Evolutionary conservation across 2,888 invertebrate genomes (phyloP).

Genomic region (Ctena decussata): DNA sequence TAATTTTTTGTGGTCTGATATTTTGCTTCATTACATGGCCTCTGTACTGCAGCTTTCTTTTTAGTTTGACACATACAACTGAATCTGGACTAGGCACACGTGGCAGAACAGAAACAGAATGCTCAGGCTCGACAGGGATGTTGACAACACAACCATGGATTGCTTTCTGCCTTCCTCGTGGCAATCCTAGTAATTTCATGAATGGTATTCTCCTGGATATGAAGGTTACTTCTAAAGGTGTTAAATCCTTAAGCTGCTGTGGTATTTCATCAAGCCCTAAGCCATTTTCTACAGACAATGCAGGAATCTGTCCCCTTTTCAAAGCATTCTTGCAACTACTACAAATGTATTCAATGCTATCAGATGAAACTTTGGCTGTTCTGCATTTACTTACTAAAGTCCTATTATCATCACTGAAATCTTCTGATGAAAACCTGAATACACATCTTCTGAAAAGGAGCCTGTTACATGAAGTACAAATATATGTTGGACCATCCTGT

Average conservation of each 20-base stretch:
- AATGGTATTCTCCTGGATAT: conserved; percentile 64
- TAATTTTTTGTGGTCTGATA: neutral
- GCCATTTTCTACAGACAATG: conserved; percentile 40
- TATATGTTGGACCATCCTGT: conserved; percentile 9
- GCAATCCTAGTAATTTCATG: conserved; percentile 52
- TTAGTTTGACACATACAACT: neutral
- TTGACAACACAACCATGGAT: conserved; percentile 58
- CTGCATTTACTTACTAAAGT: neutral
- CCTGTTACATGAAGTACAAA: conserved; percentile 17
- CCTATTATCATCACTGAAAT: neutral
- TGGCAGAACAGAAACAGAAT: neutral
- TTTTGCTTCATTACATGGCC: no score
- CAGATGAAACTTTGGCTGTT: conserved; percentile 13
- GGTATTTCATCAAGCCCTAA: conserved; percentile 53
- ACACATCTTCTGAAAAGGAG: conserved; percentile 14
- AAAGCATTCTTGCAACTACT: conserved; percentile 2
- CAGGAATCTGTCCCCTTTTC: conserved; percentile 19
- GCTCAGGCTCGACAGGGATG: conserved; percentile 49
- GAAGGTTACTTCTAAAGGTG: conserved; percentile 48
- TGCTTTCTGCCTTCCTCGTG: conserved; percentile 56
- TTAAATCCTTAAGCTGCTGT: conserved; percentile 36
- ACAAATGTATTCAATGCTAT: conserved; percentile 29
- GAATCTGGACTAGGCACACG: neutral
- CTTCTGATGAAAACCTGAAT: neutral
- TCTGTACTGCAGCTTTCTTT: neutral